Percentiles rank a stretch among this genome's conserved stretches.
phyloP scores from a whole-genome alignment of 2,797 vertebrate genomes.

The Lithobates pipiens region DNA sequence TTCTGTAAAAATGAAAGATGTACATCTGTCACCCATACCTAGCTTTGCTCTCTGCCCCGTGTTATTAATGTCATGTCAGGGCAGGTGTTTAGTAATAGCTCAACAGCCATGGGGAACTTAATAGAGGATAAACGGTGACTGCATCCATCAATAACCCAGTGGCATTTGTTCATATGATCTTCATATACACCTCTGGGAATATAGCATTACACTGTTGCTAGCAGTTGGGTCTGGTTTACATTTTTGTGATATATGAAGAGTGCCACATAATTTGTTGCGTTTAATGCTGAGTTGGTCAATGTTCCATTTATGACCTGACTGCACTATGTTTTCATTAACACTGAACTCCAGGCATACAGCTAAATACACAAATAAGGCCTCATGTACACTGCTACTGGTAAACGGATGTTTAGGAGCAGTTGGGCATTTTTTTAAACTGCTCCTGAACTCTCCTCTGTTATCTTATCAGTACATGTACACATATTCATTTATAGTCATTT shows the following conservation, averaged over 20 bases:
- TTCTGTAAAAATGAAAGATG: not conserved
- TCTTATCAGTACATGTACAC: no score
- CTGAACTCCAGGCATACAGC: not conserved
- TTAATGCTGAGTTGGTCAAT: constrained; percentile 7
- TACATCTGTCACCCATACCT: constrained; percentile 19
- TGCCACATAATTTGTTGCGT: not conserved
- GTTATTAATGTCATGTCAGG: not conserved
- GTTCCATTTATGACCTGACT: not conserved
- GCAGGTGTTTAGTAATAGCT: constrained; percentile 18
- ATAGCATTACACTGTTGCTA: constrained; percentile 20
- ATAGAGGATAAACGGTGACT: not conserved
- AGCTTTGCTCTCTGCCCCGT: not conserved
- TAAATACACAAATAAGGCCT: not conserved
- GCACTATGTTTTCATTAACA: not conserved
- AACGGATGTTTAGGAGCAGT: no score
- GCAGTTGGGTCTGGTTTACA: constrained; percentile 10
- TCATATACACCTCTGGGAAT: not conserved
- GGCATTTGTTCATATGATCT: constrained; percentile 7
- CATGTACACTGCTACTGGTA: no score
- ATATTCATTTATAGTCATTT: no score
- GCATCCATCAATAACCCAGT: constrained; percentile 12
- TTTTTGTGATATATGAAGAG: constrained; percentile 21
- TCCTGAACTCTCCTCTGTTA: no score
- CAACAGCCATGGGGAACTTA: not conserved
- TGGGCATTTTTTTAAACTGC: no score